Conservation (phyloP, 2,113 vertebrate genomes). For the Osmerus mordax region DNA sequence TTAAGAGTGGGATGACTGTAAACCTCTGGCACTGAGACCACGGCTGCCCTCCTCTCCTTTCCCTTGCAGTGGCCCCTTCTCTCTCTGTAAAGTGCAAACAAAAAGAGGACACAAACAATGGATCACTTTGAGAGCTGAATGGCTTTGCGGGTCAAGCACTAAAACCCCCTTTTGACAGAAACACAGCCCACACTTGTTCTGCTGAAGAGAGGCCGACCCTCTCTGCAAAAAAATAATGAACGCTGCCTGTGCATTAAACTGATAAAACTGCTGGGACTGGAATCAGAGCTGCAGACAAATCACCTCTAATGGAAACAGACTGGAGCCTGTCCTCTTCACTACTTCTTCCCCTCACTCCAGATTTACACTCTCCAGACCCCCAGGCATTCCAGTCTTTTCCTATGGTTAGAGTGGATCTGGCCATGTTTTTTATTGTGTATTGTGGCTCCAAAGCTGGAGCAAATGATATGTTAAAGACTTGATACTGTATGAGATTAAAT, state of each 20-base stretch:
- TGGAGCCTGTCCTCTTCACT: conserved; percentile 63
- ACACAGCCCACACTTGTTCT: conserved; percentile 79
- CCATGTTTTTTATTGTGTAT: no score
- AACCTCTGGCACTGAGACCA: conserved; percentile 60
- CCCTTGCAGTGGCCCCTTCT: conserved; percentile 48
- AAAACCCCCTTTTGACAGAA: conserved; percentile 70
- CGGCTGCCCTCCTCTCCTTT: conserved; percentile 45
- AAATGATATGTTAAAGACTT: no score
- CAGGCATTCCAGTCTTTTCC: no score
- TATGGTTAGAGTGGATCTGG: no score
- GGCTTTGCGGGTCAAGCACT: conserved; percentile 74
- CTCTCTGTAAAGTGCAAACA: conserved; percentile 70
- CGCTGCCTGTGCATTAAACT: conserved; percentile 70
- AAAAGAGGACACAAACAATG: conserved; percentile 76
- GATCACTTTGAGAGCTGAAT: conserved; percentile 72
- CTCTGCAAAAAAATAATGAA: conserved; percentile 70
- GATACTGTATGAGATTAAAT: no score
- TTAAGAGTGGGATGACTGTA: conserved; percentile 42
- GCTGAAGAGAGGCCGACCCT: conserved; percentile 74
- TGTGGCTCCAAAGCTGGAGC: no score
- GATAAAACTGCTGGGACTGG: conserved; percentile 65
- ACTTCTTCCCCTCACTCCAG: conserved; percentile 56
- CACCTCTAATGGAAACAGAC: conserved; percentile 60
- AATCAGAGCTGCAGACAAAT: conserved; percentile 67
- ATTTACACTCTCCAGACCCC: no score